Base-by-base conservation (phyloP, 2,113 vertebrate species). In the Leiothrix lutea region DNA sequence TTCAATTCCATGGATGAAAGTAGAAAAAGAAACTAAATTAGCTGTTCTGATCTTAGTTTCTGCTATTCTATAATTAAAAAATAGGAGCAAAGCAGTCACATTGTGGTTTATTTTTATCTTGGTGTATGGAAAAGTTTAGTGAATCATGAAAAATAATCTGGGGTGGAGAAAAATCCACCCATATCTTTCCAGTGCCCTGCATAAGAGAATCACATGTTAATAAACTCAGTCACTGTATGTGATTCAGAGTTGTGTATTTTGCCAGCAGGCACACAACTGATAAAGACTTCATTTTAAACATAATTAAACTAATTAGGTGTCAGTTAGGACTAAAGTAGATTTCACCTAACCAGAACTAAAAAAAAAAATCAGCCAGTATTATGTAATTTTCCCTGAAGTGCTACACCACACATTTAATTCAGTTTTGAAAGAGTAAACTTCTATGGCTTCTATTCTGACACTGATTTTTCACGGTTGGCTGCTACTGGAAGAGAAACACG, bases 101-200 rank as follows among this genome's bases (percentile, higher is more conserved):
- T 53, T 67, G 57, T 22, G 62, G 77, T 47, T 85, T 95, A 93
- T 96, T 96, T 96, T 97, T 94, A 73, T 93, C 93, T 80, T 86
- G 11, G 60, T 36, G 10, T 79, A 90, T 35, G 96, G 94, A 97
- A 95, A 92, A 73, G 48, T 87, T 92, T 73, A 78, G 31, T 86
- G 88, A 94, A 80, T 88, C 56, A 82, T 4, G 2, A 94, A 85
- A 94, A 95, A 86, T 78, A 77, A 88, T 69, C 58, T 40, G 19
- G n/a, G 45, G 40, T 78, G 54, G 90, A 87, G 84, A 95, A 50
- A 94, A 94, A 90, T 14, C 64, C 47, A 83, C 57, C 56, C 23
- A 3, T 66, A 61, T 94, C 79, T 94, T 96, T 94, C 94, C 94
- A 94, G 44, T 64, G 72, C 53, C 67, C 92, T 80, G 78, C n/a